Evolutionary conservation across 2,797 vertebrate genomes (phyloP).

Genomic region (Poecilia wingei): DNA sequence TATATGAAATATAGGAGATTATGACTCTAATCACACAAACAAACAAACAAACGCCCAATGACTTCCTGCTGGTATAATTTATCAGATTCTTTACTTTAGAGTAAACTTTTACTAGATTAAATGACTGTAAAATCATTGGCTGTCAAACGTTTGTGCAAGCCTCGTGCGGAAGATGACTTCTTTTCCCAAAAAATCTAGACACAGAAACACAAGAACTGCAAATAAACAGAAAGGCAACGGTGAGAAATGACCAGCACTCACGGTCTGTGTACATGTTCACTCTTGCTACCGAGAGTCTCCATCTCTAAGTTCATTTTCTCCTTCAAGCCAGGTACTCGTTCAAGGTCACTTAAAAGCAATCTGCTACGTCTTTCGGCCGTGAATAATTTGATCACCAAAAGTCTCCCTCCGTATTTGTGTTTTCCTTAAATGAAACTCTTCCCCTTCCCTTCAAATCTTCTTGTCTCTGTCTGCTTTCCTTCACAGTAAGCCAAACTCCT

Average conservation of each 20-base stretch:
- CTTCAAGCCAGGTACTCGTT: not conserved
- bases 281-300: not conserved
- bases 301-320: conserved; percentile 7
- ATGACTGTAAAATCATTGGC: not conserved
- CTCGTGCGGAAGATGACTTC: not conserved
- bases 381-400: not conserved
- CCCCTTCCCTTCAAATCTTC: conserved; percentile 11
- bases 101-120: not conserved
- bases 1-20: not conserved
- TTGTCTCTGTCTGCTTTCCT: conserved; percentile 10
- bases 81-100: not conserved
- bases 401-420: not conserved
- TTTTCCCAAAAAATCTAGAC: not conserved
- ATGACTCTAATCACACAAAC: not conserved
- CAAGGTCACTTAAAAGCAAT: not conserved
- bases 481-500: conserved; percentile 33
- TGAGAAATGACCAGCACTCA: not conserved
- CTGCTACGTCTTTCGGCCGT: not conserved
- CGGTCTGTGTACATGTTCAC: not conserved
- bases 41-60: not conserved
- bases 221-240: not conserved
- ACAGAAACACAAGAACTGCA: not conserved
- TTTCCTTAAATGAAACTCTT: conserved; percentile 12
- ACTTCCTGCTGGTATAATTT: not conserved
- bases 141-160: not conserved